A percentile compares a stretch with the other conserved stretches of the same genome.
Evolutionary conservation across 2,888 invertebrate genomes (phyloP).

Genomic region (Apotomis betuletana): DNA sequence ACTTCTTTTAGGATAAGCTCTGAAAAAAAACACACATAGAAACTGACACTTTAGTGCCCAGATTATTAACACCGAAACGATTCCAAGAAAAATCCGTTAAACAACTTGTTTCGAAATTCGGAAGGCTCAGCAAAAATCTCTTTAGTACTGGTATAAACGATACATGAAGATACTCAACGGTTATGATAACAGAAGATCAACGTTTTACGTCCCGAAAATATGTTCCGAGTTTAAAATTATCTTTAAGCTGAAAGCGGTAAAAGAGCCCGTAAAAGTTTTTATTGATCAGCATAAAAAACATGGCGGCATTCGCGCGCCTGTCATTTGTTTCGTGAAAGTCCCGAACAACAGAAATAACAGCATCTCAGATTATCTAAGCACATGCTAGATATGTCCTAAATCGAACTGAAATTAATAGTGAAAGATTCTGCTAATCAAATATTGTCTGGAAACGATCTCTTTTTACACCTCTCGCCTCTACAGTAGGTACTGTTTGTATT

Average conservation of each 20-base stretch:
- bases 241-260: conserved; percentile 1
- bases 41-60: too few relatives aligned
- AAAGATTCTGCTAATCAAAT: too few relatives aligned
- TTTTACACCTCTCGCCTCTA: too few relatives aligned
- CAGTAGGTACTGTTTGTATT: too few relatives aligned
- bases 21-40: too few relatives aligned
- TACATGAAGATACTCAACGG: not conserved
- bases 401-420: too few relatives aligned
- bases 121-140: not conserved
- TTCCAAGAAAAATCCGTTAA: not conserved
- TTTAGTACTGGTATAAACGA: not conserved
- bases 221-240: conserved; percentile 5
- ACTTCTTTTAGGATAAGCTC: too few relatives aligned
- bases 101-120: not conserved
- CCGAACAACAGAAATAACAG: not conserved
- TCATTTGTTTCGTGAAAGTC: not conserved
- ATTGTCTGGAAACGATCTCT: too few relatives aligned
- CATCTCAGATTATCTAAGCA: too few relatives aligned
- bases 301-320: not conserved
- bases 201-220: conserved; percentile 7
- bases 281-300: conserved; percentile 10
- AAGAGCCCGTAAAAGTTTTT: not conserved
- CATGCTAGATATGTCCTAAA: too few relatives aligned
- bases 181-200: not conserved
- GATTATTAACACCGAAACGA: not conserved